Conservation (phyloP, 2,888 invertebrate genomes). For the Archips crataeganus region DNA sequence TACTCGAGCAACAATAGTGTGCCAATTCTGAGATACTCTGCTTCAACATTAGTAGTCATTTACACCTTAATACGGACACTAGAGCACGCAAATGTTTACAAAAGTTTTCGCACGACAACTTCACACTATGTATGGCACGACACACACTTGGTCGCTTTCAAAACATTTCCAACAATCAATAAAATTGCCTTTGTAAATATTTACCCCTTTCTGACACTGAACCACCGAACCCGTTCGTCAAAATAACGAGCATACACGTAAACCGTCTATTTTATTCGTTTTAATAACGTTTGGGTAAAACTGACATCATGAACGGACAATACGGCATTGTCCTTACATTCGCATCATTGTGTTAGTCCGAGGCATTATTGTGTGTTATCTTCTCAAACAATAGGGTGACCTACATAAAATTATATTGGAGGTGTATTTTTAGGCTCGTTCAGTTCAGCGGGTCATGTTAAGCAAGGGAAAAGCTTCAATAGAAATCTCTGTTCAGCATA, state of each 20-base stretch:
- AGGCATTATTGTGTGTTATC: slow-evolving; percentile 7
- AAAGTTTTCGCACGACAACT: too few relatives aligned
- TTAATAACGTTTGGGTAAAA: slow-evolving; percentile 4
- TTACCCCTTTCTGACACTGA: not conserved
- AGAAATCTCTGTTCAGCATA: too few relatives aligned
- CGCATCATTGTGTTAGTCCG: slow-evolving; percentile 10
- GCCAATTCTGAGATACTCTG: too few relatives aligned
- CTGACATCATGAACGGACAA: slow-evolving; percentile 12
- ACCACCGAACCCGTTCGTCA: not conserved
- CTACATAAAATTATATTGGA: slow-evolving; percentile 27
- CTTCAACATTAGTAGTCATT: too few relatives aligned
- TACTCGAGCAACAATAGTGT: too few relatives aligned
- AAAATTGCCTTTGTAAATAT: too few relatives aligned
- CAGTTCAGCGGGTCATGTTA: not conserved
- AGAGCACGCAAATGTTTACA: too few relatives aligned
- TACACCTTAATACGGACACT: too few relatives aligned
- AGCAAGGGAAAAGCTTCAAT: not conserved
- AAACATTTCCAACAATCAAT: too few relatives aligned
- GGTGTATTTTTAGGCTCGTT: slow-evolving; percentile 12
- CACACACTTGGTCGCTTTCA: too few relatives aligned
- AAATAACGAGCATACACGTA: not conserved
- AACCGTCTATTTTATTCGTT: not conserved
- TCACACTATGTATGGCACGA: too few relatives aligned
- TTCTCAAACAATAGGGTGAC: slow-evolving; percentile 17
- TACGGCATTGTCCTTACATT: slow-evolving; percentile 14